phyloP scores from a whole-genome alignment of 2,113 vertebrate species.

The Rhinoderma darwinii region DNA sequence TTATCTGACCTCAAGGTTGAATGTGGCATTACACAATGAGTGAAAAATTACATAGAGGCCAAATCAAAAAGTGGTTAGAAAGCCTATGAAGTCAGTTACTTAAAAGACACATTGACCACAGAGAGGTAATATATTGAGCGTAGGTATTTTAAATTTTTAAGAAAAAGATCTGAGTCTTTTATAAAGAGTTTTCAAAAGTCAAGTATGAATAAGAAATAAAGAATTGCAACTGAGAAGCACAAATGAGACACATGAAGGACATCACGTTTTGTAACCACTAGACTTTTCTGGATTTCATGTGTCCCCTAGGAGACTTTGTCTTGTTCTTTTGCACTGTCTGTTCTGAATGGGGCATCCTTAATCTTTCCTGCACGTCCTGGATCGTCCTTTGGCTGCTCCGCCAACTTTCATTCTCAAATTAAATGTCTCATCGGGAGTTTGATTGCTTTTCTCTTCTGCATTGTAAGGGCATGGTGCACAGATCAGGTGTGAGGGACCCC shows the following conservation, averaged over 20 bases:
- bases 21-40: background rate
- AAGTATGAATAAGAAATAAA: constrained; percentile 11
- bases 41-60: background rate
- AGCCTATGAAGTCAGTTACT: background rate
- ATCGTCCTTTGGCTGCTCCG: background rate
- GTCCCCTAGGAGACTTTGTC: constrained; percentile 37
- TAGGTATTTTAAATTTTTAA: constrained; percentile 10
- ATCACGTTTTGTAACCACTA: constrained; percentile 13
- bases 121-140: background rate
- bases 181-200: constrained; percentile 1
- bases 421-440: constrained; percentile 6
- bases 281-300: constrained; percentile 27
- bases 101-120: background rate
- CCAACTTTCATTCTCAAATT: constrained; percentile 20
- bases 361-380: constrained; percentile 1
- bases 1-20: background rate
- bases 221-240: background rate
- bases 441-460: constrained; percentile 20
- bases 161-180: constrained; percentile 13
- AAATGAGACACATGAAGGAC: constrained; percentile 43
- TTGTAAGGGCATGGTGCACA: background rate
- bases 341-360: constrained; percentile 26
- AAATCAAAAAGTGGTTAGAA: background rate
- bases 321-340: constrained; percentile 34
- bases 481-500: background rate